Evolutionary conservation across 1,140 invertebrate genomes (phyloP).

Genomic region (Eriocheir sinensis): DNA sequence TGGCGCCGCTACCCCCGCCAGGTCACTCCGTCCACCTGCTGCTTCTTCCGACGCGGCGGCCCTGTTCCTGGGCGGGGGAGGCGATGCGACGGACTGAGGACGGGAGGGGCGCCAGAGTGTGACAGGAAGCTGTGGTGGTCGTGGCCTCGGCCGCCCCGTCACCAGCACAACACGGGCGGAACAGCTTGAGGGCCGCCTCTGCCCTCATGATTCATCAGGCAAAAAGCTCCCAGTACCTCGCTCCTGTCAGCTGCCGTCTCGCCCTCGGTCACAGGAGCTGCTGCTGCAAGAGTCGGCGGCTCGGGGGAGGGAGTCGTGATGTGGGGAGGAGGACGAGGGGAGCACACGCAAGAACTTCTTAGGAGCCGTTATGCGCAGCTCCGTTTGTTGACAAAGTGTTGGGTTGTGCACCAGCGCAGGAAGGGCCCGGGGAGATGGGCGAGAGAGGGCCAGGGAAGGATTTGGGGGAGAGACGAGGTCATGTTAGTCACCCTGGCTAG

Average conservation of each 20-base stretch:
- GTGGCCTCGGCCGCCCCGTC: neutral
- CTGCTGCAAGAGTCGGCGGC: neutral
- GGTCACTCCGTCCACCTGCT: constrained; percentile 12
- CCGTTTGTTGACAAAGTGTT: constrained; percentile 42
- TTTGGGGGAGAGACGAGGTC: neutral
- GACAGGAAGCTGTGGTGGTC: neutral
- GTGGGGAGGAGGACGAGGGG: constrained; percentile 46
- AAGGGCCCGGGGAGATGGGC: neutral
- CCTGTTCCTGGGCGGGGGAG: neutral
- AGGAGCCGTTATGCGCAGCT: constrained; percentile 44
- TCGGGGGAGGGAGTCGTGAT: constrained; percentile 35
- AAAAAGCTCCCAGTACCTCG: constrained; percentile 52
- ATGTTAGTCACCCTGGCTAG: neutral
- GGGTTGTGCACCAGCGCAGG: neutral
- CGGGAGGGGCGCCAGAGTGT: neutral
- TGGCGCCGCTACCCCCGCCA: constrained; percentile 26
- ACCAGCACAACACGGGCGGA: constrained; percentile 4
- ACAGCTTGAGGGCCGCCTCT: constrained; percentile 30
- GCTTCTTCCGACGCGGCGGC: neutral
- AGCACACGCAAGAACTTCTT: constrained; percentile 50
- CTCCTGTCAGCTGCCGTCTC: constrained; percentile 11
- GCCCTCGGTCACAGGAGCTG: constrained; percentile 36
- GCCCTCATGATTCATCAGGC: constrained; percentile 58
- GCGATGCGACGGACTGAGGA: neutral
- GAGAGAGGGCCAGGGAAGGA: neutral